Conservation (phyloP, 2,888 invertebrate species). For the Dryococelus australis region DNA sequence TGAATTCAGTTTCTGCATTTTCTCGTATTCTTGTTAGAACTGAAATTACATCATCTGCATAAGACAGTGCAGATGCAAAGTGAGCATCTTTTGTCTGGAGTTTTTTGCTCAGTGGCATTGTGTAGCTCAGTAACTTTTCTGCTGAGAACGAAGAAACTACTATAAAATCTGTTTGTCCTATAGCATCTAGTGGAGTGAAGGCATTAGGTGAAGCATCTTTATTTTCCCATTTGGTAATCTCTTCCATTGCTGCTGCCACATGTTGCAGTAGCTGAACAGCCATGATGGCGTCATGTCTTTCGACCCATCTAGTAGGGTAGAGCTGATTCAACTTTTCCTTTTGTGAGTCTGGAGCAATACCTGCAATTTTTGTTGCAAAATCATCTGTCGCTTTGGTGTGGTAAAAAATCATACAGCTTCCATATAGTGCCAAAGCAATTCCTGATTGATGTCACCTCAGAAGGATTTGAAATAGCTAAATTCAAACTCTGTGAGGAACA, state of each 20-base stretch:
- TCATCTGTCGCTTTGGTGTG: neutral
- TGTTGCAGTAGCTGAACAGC: neutral
- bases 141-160: neutral
- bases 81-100: neutral
- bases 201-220: neutral
- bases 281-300: neutral
- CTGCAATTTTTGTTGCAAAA: constrained; percentile 12
- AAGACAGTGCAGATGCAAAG: neutral
- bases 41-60: neutral
- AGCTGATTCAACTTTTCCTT: neutral
- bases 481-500: neutral
- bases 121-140: neutral
- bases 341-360: constrained; percentile 10
- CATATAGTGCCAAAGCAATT: neutral
- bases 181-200: neutral
- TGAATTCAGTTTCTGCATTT: neutral
- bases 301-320: neutral
- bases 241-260: neutral
- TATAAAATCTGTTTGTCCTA: neutral
- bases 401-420: neutral
- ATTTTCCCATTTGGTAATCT: neutral
- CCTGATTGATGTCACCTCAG: neutral
- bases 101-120: neutral
- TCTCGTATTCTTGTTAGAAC: neutral
- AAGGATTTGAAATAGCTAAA: neutral